Evolutionary conservation across 2,113 vertebrate genomes (phyloP).

Genomic region (Eudyptes chrysolophus): DNA sequence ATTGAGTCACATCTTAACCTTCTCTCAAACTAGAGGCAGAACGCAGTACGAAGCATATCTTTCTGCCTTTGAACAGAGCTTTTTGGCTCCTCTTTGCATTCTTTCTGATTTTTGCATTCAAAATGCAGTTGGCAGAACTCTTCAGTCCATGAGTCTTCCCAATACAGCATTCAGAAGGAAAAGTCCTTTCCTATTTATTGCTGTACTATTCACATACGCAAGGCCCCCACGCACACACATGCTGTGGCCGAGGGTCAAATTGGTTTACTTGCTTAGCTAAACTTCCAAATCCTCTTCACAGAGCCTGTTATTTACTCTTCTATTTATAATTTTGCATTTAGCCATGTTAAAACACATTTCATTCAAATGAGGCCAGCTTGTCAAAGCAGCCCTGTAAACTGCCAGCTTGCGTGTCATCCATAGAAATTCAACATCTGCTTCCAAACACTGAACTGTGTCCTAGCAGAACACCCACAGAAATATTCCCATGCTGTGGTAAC

Average conservation of each 20-base stretch:
- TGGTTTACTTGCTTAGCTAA: not conserved
- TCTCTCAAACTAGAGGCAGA: not conserved
- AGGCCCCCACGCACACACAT: fast-evolving
- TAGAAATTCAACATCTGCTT: constrained; percentile 22
- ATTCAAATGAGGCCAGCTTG: constrained; percentile 2
- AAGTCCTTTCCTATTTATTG: not conserved
- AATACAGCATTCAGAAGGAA: not conserved
- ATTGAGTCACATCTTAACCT: not conserved
- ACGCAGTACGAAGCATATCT: not conserved
- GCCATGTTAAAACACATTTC: not conserved
- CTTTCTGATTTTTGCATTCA: not conserved
- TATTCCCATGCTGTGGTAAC: not conserved
- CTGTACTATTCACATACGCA: not conserved
- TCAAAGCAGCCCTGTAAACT: not conserved
- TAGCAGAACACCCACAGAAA: not conserved
- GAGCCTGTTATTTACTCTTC: not conserved
- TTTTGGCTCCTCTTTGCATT: fast-evolving
- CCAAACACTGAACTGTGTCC: not conserved
- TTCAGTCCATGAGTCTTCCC: not conserved
- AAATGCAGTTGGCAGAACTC: not conserved
- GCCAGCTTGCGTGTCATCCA: not conserved
- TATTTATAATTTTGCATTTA: not conserved
- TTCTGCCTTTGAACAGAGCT: not conserved
- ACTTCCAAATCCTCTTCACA: not conserved
- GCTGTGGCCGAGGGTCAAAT: not conserved